Evolutionary conservation across 2,113 vertebrate species (phyloP).

Genomic region (Ciconia maguari): DNA sequence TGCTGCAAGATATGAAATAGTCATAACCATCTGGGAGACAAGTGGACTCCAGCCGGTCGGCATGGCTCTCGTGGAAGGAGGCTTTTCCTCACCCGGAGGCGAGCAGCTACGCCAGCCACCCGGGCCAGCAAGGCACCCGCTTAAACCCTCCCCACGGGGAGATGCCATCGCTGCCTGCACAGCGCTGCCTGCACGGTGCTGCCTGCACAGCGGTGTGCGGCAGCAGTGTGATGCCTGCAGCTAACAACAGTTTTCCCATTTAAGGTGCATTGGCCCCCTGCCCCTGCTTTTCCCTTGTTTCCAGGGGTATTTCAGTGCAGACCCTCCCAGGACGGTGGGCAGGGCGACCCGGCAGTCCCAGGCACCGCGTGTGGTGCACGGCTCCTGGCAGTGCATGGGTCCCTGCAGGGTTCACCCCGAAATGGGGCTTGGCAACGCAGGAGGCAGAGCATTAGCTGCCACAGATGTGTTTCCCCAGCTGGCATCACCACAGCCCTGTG

Average conservation of each 20-base stretch:
- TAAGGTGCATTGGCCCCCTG: background rate
- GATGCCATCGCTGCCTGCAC: background rate
- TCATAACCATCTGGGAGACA: background rate
- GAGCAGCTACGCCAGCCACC: fast-evolving
- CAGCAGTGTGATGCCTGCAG: background rate
- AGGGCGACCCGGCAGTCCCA: background rate
- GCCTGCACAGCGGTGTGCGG: fast-evolving
- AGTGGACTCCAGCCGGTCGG: background rate
- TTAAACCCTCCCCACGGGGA: background rate
- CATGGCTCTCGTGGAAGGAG: background rate
- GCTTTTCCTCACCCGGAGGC: background rate
- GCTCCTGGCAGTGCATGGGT: fast-evolving
- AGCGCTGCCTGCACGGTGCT: background rate
- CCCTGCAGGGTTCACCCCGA: background rate
- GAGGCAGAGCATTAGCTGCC: background rate
- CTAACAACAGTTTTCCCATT: background rate
- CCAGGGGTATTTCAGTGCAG: background rate
- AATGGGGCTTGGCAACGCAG: fast-evolving
- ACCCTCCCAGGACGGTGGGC: background rate
- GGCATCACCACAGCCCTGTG: background rate
- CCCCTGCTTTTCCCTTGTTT: background rate
- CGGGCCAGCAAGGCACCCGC: fast-evolving
- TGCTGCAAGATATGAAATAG: background rate
- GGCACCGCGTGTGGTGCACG: background rate
- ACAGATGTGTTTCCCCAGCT: background rate